Conservation (phyloP, 1,140 invertebrate genomes). For the Cephus cinctus region DNA sequence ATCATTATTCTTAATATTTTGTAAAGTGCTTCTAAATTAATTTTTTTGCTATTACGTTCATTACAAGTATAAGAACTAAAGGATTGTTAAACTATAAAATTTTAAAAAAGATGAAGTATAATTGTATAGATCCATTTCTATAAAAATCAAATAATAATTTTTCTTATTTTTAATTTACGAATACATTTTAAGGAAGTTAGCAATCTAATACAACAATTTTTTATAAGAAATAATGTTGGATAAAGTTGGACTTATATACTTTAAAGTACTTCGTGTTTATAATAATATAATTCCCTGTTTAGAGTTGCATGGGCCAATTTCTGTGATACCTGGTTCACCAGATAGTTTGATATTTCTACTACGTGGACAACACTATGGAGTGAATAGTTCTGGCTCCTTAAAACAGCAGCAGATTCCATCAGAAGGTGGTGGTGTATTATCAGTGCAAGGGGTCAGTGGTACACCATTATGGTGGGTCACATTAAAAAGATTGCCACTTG, state of each 20-base stretch:
- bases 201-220: not conserved
- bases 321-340: conserved; percentile 63
- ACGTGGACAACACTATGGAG: conserved; percentile 58
- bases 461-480: conserved; percentile 62
- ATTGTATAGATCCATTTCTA: too few relatives aligned
- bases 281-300: too few relatives aligned
- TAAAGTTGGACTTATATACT: conserved; percentile 18
- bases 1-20: not conserved
- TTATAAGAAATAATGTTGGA: conserved; percentile 7
- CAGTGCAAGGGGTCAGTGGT: conserved; percentile 57
- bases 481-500: conserved; percentile 63
- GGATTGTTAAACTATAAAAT: too few relatives aligned
- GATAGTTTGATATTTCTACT: conserved; percentile 72
- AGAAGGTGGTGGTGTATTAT: conserved; percentile 52
- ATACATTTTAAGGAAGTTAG: not conserved
- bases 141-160: not conserved
- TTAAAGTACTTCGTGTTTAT: too few relatives aligned
- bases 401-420: conserved; percentile 42
- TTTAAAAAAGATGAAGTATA: too few relatives aligned
- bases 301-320: conserved; percentile 70
- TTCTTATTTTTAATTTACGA: conserved; percentile 6
- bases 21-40: not conserved
- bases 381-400: conserved; percentile 57
- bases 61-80: too few relatives aligned
- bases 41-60: not conserved